Evolutionary conservation across 2,113 vertebrate genomes (phyloP).

Genomic region (Ifrita kowaldi): DNA sequence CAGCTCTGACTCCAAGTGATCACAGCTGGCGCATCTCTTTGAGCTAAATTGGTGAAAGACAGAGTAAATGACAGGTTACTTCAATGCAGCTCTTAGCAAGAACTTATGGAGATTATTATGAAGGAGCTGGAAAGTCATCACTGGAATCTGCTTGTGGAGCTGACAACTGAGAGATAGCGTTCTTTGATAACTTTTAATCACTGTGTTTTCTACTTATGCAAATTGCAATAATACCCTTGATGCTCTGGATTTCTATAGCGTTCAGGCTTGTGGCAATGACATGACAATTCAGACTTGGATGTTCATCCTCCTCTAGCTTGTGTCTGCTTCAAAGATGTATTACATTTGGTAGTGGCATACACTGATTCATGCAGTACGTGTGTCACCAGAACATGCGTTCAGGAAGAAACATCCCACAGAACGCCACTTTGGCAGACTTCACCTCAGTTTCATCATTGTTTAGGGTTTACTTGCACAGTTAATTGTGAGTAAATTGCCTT

Average conservation of each 20-base stretch:
- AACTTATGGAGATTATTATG: conserved; percentile 35
- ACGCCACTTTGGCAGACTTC: background rate
- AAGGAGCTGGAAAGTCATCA: conserved; percentile 43
- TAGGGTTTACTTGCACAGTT: background rate
- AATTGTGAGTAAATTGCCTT: background rate
- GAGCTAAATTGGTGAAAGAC: conserved; percentile 55
- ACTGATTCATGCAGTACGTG: background rate
- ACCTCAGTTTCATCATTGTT: background rate
- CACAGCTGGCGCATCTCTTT: conserved; percentile 42
- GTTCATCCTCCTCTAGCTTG: background rate
- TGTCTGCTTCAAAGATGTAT: background rate
- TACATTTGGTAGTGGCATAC: background rate
- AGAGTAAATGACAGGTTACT: conserved; percentile 59
- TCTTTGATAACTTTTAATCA: conserved; percentile 61
- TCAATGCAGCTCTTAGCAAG: conserved; percentile 41
- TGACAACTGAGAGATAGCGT: conserved; percentile 43
- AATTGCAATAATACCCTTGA: conserved; percentile 38
- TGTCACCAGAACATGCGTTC: background rate
- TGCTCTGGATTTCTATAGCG: background rate
- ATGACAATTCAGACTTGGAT: background rate
- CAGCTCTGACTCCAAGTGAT: conserved; percentile 26
- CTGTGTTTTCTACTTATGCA: conserved; percentile 57
- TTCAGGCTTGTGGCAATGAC: background rate
- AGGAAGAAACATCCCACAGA: background rate
- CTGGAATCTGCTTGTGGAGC: conserved; percentile 33